Evolutionary conservation across 1,140 invertebrate genomes (phyloP), one percentile per base, ranked within the genome.

Genomic region (Prorops nasuta): DNA sequence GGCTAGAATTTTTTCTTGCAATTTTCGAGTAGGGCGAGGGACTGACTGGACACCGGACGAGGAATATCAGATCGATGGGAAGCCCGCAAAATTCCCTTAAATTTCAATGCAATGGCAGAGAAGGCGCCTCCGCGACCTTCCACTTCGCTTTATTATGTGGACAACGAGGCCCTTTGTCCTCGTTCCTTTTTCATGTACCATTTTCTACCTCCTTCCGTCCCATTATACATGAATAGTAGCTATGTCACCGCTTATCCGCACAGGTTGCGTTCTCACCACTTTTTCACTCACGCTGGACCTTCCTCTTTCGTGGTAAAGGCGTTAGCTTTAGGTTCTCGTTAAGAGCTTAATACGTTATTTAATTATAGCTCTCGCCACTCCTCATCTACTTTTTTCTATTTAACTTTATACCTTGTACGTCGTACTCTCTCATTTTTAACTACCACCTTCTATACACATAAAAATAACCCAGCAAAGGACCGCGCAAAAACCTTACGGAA

Each of bases 121-220:
- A 28, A 10, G 24, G 24, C 24, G 4, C 24, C 4, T 28, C 24
- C 4, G n/a, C n/a, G n/a, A n/a, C n/a, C n/a, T n/a, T n/a, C n/a
- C 24, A 44, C 40, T 54, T 14, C 39, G 31, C 44, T 60, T 59
- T 60, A 60, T 60, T 52, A 60, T 41, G 17, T 28, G 48, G 41
- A 49, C 58, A 52, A 43, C 41, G 37, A 44, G 31, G 34, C 43
- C 34, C 45, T 60, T 60, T 60, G 58, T 60, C 58, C 44, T 28
- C 44, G 45, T 49, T 60, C 53, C 58, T 60, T 58, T 59, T 53
- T 60, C 51, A 56, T 45, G 58, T 53, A 36, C 45, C 57, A 56
- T 60, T 60, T 60, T 60, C 53, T 38, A 22, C 52, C 21, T 47
- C 57, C 53, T 60, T 60, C 53, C 52, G 41, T 52, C 37, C 58